These are phyloP conservation scores for Suncus etruscus DNA, from an alignment of 2,113 vertebrate species.

Conservation along the genomic window DNA sequence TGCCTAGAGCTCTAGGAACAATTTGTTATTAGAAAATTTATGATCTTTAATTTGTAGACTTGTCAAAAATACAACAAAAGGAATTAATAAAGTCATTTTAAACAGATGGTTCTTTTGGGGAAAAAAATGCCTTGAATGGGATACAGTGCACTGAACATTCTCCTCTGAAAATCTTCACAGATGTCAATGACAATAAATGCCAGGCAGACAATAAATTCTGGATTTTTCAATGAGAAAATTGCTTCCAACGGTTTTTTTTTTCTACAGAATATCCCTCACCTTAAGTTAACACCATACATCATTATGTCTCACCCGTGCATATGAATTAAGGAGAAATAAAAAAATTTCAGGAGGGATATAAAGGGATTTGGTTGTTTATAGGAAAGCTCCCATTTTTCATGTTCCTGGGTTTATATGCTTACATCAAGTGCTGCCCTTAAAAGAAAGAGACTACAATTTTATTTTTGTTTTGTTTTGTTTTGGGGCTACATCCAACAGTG, in stretches of 20 bases:
- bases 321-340: slow-evolving; percentile 15
- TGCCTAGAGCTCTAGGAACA: slow-evolving; percentile 56
- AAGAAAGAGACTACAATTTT: background rate
- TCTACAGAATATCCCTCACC: slow-evolving; percentile 24
- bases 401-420: background rate
- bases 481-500: too few relatives aligned
- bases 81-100: slow-evolving; percentile 79
- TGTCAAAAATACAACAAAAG: slow-evolving; percentile 72
- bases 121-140: slow-evolving; percentile 39
- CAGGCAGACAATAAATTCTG: slow-evolving; percentile 52
- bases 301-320: background rate
- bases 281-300: slow-evolving; percentile 31
- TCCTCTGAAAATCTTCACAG: slow-evolving; percentile 52
- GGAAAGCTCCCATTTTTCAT: background rate
- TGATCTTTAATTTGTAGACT: slow-evolving; percentile 76
- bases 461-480: too few relatives aligned
- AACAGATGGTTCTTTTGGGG: slow-evolving; percentile 72
- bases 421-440: background rate
- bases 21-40: slow-evolving; percentile 80
- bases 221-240: slow-evolving; percentile 56
- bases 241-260: slow-evolving; percentile 53
- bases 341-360: background rate
- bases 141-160: slow-evolving; percentile 35
- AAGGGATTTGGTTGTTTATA: background rate
- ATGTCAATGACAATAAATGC: slow-evolving; percentile 54